Conservation (phyloP, 2,797 vertebrate species). For the Ciconia nigra region DNA sequence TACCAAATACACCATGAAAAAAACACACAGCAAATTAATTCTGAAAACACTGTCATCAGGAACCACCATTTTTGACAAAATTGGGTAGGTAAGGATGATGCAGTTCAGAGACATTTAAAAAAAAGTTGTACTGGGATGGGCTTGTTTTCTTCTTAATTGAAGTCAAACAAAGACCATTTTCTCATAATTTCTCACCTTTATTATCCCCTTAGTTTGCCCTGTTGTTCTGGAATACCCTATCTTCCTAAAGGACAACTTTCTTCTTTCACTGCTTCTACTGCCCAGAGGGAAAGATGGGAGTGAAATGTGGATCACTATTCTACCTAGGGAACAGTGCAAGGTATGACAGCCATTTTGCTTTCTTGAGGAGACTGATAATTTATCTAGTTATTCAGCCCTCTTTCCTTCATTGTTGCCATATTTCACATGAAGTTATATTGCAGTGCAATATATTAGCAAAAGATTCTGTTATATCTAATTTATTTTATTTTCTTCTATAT, state of each 20-base stretch:
- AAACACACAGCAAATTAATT: not conserved
- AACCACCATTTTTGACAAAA: not conserved
- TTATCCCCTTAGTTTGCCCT: not conserved
- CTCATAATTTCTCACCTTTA: not conserved
- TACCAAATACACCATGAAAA: not conserved
- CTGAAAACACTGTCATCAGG: not conserved
- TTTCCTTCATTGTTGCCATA: not conserved
- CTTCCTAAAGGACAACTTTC: not conserved
- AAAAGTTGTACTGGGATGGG: rapidly evolving
- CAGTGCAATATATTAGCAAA: not conserved
- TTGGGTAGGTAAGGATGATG: not conserved
- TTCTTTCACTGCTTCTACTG: not conserved
- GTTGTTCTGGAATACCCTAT: not conserved
- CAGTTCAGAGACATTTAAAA: not conserved
- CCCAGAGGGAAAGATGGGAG: not conserved
- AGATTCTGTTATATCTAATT: not conserved
- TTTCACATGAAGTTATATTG: not conserved
- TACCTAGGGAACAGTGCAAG: not conserved
- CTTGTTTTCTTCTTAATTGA: not conserved
- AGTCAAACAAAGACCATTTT: not conserved
- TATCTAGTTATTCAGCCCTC: not conserved
- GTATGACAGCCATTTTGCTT: not conserved
- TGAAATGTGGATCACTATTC: not conserved
- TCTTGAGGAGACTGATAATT: not conserved
- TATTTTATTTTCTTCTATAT: not conserved